phyloP scores from a whole-genome alignment of 2,888 invertebrate genomes.

The Plutella xylostella region DNA sequence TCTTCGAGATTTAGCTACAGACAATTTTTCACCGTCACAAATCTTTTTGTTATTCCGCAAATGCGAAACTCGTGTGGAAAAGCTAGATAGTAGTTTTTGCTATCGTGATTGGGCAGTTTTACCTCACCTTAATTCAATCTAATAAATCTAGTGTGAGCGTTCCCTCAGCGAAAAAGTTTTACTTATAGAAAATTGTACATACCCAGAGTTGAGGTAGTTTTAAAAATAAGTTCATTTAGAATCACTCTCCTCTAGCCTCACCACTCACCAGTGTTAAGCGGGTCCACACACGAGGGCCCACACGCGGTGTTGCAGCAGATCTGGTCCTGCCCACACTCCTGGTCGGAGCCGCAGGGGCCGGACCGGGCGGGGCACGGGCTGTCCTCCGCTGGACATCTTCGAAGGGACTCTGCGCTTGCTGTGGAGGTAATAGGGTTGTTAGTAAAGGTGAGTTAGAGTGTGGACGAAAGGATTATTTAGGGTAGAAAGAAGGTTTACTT shows the following conservation, averaged over 20 bases:
- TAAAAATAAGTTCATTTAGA: not conserved
- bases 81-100: not conserved
- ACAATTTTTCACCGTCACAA: too few relatives aligned
- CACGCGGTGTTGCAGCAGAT: slow-evolving; percentile 78
- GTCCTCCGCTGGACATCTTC: slow-evolving; percentile 51
- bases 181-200: not conserved
- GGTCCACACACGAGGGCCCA: slow-evolving; percentile 71
- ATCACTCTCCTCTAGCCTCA: not conserved
- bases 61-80: not conserved
- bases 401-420: slow-evolving; percentile 57
- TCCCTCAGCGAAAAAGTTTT: too few relatives aligned
- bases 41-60: too few relatives aligned
- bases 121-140: too few relatives aligned
- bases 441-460: not conserved
- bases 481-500: not conserved
- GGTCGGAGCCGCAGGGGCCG: slow-evolving; percentile 68
- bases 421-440: slow-evolving; percentile 13
- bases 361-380: slow-evolving; percentile 70
- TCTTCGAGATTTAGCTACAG: too few relatives aligned
- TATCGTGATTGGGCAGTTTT: too few relatives aligned
- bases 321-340: slow-evolving; percentile 71
- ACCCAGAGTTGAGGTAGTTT: not conserved
- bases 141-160: too few relatives aligned
- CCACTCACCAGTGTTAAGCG: slow-evolving; percentile 70
- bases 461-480: not conserved